These are phyloP conservation scores for Aphelinus certus DNA, from an alignment of 1,140 invertebrate genomes.

Conservation along the genomic window DNA sequence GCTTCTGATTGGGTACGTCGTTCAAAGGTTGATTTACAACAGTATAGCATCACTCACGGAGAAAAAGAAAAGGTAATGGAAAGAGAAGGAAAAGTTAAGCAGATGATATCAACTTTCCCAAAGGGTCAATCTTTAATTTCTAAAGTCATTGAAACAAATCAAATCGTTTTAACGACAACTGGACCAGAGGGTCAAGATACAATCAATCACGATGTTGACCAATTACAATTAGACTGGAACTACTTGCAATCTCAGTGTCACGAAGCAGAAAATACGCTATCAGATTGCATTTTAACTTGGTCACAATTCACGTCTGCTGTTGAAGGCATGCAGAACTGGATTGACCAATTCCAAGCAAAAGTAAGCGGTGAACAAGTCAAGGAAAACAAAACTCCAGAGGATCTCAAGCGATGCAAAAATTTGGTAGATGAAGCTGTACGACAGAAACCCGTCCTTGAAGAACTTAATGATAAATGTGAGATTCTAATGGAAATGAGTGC, in stretches of 20 bases:
- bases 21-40: slow-evolving; percentile 83
- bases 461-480: slow-evolving; percentile 88
- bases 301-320: slow-evolving; percentile 83
- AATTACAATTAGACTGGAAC: slow-evolving; percentile 88
- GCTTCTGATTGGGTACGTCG: slow-evolving; percentile 89
- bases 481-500: slow-evolving; percentile 85
- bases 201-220: slow-evolving; percentile 85
- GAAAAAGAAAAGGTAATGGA: slow-evolving; percentile 80
- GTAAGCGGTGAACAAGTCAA: slow-evolving; percentile 74
- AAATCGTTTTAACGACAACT: slow-evolving; percentile 82
- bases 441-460: slow-evolving; percentile 82
- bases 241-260: slow-evolving; percentile 82
- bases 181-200: slow-evolving; percentile 86
- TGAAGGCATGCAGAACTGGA: slow-evolving; percentile 81
- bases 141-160: slow-evolving; percentile 79
- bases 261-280: slow-evolving; percentile 80
- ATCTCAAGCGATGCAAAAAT: slow-evolving; percentile 80
- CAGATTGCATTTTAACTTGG: slow-evolving; percentile 87
- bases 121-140: slow-evolving; percentile 79
- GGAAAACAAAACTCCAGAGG: slow-evolving; percentile 83
- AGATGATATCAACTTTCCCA: slow-evolving; percentile 73
- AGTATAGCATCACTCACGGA: slow-evolving; percentile 84
- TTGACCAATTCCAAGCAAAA: slow-evolving; percentile 77
- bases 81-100: slow-evolving; percentile 77
- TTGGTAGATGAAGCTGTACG: slow-evolving; percentile 80